These are phyloP conservation scores for Lissocephala sabroskyi DNA, from an alignment of 2,888 invertebrate genomes.

Conservation along the genomic window DNA sequence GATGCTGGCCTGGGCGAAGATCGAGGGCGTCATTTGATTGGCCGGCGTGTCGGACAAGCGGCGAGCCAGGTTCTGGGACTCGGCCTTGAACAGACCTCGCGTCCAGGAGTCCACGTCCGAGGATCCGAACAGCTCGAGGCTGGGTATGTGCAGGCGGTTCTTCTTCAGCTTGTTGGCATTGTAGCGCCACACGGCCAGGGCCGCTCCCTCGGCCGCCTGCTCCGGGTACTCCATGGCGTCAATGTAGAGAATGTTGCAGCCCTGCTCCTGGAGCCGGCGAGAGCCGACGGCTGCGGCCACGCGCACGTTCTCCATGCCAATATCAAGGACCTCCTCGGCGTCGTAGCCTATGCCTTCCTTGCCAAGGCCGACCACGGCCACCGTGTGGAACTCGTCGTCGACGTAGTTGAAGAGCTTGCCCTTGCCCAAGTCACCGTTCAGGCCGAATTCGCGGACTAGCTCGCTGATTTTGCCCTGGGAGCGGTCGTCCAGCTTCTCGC, in stretches of 20 bases:
- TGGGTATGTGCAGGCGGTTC: slow-evolving; percentile 71
- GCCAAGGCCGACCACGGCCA: slow-evolving; percentile 81
- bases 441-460: slow-evolving; percentile 59
- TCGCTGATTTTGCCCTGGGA: slow-evolving; percentile 71
- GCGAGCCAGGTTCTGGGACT: slow-evolving; percentile 83
- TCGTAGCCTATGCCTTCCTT: slow-evolving; percentile 75
- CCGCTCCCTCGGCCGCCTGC: slow-evolving; percentile 80
- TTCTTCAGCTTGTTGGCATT: slow-evolving; percentile 76
- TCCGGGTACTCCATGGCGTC: slow-evolving; percentile 78
- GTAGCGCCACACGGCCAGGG: slow-evolving; percentile 75
- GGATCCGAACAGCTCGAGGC: slow-evolving; percentile 74
- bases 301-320: slow-evolving; percentile 79
- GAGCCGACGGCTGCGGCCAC: slow-evolving; percentile 77
- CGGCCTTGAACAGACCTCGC: slow-evolving; percentile 79
- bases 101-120: slow-evolving; percentile 76
- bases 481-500: slow-evolving; percentile 71
- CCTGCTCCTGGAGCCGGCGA: slow-evolving; percentile 71
- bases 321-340: slow-evolving; percentile 78
- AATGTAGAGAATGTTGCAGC: slow-evolving; percentile 74
- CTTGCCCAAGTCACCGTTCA: slow-evolving; percentile 30
- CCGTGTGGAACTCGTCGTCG: slow-evolving; percentile 41
- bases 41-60: slow-evolving; percentile 81
- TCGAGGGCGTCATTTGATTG: slow-evolving; percentile 83
- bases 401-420: slow-evolving; percentile 36
- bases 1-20: slow-evolving; percentile 79